Base-by-base conservation (phyloP, 1,140 invertebrate genomes). In the Achroia grisella region DNA sequence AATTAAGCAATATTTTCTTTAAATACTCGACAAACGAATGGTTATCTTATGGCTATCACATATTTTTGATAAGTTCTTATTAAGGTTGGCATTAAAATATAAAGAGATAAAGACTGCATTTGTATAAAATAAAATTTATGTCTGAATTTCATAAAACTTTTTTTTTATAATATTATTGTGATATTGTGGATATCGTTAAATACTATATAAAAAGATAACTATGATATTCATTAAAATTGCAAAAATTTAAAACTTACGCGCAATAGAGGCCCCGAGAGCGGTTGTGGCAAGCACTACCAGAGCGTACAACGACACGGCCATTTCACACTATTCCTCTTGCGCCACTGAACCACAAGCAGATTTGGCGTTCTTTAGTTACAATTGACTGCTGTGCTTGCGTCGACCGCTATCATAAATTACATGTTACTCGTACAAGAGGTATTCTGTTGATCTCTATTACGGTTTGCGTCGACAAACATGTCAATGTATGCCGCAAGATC, bases 321-420 rank as follows among this genome's bases (percentile, higher is more conserved):
- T 84, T 60, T 48, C 48, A 40, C 43, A 52, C 56, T 47, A 69
- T 71, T 70, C 65, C 71, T 70, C 58, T 52, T 64, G 62, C 64
- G 72, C 77, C 71, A 81, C 75, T 84, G 71, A 74, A 48, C 45
- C 54, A 57, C 44, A 32, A 51, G 32, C 61, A 63, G 62, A 66
- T 76, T 77, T 62, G 68, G 68, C 57, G 64, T 68, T 81, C 72
- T 71, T 71, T 71, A 54, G 60, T 63, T 52, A 66, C 72, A 69
- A 71, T 71, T 68, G 63, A 72, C 54, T 62, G 63, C 49, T 67
- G 64, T 67, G 65, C 60, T 61, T 52, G 47, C 50, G 45, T 60
- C 59, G 31, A 5, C 17, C 17, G 43, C 27, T 3, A 23, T 23
- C 17, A 23, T 6, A 23, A 23, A 23, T 23, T 23, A 23, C 17